Percentiles rank a stretch among this genome's conserved stretches.
These are phyloP conservation scores for Paracanthobrama guichenoti DNA, from an alignment of 2,113 vertebrate genomes.

Conservation along the genomic window DNA sequence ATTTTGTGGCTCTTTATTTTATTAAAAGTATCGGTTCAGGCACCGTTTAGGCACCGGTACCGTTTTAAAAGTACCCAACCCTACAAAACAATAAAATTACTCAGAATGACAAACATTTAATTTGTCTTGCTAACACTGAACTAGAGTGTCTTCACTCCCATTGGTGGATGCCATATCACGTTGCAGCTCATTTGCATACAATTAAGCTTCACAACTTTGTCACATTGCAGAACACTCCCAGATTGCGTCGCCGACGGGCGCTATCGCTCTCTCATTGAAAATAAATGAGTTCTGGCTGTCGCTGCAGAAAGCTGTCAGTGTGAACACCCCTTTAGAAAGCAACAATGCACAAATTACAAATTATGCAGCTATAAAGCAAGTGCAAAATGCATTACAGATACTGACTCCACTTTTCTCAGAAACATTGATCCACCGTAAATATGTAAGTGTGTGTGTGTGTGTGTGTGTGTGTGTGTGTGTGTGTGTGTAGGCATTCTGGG, in stretches of 20 bases:
- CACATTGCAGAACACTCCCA: conserved; percentile 6
- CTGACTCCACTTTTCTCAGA: conserved; percentile 13
- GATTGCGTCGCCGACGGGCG: not conserved
- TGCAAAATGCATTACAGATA: conserved; percentile 28
- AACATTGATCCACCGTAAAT: conserved; percentile 44
- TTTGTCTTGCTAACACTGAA: not conserved
- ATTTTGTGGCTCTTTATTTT: too few relatives aligned
- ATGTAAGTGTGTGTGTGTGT: conserved; percentile 30
- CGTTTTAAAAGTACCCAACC: too few relatives aligned
- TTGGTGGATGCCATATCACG: not conserved
- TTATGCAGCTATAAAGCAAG: conserved; percentile 23
- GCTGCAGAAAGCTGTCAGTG: not conserved
- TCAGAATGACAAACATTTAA: not conserved
- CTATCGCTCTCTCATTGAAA: not conserved
- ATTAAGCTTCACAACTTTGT: conserved; percentile 20
- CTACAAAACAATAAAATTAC: not conserved
- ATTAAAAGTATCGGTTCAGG: too few relatives aligned
- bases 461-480: conserved; percentile 29
- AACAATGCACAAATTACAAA: conserved; percentile 30
- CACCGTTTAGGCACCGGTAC: too few relatives aligned
- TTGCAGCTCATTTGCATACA: conserved; percentile 2
- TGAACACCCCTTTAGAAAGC: conserved; percentile 23
- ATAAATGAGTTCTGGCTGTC: not conserved
- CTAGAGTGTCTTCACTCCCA: not conserved
- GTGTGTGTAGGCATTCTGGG: conserved; percentile 30